Percentiles rank a stretch among this genome's conserved stretches.
Conservation (phyloP, 2,113 vertebrate genomes). For the Leucopternis melanops region DNA sequence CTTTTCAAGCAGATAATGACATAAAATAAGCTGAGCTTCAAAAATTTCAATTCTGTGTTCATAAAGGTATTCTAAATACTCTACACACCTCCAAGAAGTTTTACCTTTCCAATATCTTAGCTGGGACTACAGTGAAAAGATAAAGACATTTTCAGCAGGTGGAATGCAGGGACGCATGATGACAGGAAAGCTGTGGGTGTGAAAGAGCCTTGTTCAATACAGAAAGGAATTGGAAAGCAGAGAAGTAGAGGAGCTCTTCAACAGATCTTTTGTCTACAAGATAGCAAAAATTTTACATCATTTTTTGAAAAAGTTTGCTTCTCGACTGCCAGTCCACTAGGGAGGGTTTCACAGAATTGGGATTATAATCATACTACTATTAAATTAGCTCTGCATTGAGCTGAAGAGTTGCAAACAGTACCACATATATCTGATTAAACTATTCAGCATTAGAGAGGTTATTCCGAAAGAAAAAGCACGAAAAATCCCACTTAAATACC, state of each 20-base stretch:
- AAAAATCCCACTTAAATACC: background rate
- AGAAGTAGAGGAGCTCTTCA: background rate
- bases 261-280: background rate
- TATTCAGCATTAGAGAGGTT: background rate
- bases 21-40: background rate
- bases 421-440: background rate
- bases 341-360: background rate
- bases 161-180: rapidly evolving
- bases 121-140: background rate
- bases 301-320: background rate
- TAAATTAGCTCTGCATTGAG: background rate
- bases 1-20: background rate
- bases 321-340: background rate
- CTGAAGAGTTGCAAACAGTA: background rate
- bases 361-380: background rate
- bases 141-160: background rate
- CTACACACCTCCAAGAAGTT: background rate
- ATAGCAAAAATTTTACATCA: background rate
- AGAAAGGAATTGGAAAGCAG: background rate
- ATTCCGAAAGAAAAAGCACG: background rate
- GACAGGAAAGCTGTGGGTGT: background rate
- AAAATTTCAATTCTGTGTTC: background rate
- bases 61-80: background rate
- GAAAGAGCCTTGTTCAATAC: background rate
- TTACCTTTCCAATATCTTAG: background rate